Conservation (phyloP, 1,140 invertebrate species). For the Bemisia tabaci region DNA sequence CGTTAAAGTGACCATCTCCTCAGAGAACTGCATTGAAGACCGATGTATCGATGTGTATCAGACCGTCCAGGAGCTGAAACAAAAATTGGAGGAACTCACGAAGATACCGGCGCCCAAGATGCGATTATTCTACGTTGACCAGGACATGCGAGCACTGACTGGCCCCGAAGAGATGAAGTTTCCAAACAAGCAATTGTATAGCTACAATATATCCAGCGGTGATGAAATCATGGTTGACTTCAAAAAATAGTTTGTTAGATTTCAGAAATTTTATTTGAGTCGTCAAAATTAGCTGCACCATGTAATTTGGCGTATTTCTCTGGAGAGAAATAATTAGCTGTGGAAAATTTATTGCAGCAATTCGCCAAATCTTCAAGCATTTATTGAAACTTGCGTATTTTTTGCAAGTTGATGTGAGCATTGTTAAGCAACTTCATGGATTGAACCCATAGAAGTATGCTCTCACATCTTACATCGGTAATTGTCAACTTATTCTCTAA, state of each 20-base stretch:
- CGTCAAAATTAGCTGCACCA: too few relatives aligned
- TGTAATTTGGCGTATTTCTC: too few relatives aligned
- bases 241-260: slow-evolving; percentile 18
- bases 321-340: too few relatives aligned
- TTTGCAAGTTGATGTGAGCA: too few relatives aligned
- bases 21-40: slow-evolving; percentile 45
- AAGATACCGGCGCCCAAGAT: slow-evolving; percentile 67
- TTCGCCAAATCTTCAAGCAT: too few relatives aligned
- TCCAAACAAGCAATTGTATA: slow-evolving; percentile 75
- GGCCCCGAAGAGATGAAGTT: slow-evolving; percentile 77
- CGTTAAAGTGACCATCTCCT: slow-evolving; percentile 69
- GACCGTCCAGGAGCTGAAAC: slow-evolving; percentile 54
- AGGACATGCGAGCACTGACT: slow-evolving; percentile 41
- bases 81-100: slow-evolving; percentile 58
- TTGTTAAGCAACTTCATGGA: too few relatives aligned
- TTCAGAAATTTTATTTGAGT: not conserved
- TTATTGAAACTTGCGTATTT: too few relatives aligned
- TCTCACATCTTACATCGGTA: too few relatives aligned
- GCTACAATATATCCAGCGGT: slow-evolving; percentile 77
- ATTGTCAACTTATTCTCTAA: too few relatives aligned
- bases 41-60: slow-evolving; percentile 31
- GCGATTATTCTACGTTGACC: slow-evolving; percentile 65
- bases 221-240: slow-evolving; percentile 79
- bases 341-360: too few relatives aligned
- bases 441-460: too few relatives aligned